Evolutionary conservation across 2,113 vertebrate species (phyloP).

Genomic region (Poeciliopsis occidentalis): DNA sequence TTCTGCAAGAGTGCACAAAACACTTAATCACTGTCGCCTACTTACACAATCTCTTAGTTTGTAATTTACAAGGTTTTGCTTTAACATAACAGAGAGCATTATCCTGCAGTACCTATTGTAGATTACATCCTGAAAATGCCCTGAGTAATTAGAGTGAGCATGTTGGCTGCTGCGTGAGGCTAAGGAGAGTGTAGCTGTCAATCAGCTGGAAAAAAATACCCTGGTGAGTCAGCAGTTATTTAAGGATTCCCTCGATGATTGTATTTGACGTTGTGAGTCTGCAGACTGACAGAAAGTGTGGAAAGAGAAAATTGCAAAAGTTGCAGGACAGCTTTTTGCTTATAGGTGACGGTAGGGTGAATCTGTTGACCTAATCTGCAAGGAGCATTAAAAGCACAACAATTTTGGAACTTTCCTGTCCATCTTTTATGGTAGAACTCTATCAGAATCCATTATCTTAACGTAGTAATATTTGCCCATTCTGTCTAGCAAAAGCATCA

Average conservation of each 20-base stretch:
- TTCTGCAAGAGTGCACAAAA: slow-evolving; percentile 11
- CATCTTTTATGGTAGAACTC: no score
- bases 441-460: no score
- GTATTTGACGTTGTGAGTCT: background rate
- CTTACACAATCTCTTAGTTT: background rate
- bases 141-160: background rate
- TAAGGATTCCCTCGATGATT: background rate
- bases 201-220: background rate
- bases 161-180: background rate
- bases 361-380: background rate
- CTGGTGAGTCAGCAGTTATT: slow-evolving; percentile 15
- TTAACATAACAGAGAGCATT: background rate
- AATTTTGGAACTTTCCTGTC: background rate
- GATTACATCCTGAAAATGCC: background rate
- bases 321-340: background rate
- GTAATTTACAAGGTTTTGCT: slow-evolving; percentile 3
- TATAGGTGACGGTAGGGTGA: background rate
- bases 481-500: no score
- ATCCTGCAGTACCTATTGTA: background rate
- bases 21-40: slow-evolving; percentile 51
- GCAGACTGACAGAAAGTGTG: background rate
- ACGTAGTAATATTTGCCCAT: no score
- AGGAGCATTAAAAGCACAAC: background rate
- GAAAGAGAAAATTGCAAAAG: background rate
- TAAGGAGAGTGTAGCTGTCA: background rate